phyloP scores from a whole-genome alignment of 2,888 invertebrate species.

The Hipparchia semele region DNA sequence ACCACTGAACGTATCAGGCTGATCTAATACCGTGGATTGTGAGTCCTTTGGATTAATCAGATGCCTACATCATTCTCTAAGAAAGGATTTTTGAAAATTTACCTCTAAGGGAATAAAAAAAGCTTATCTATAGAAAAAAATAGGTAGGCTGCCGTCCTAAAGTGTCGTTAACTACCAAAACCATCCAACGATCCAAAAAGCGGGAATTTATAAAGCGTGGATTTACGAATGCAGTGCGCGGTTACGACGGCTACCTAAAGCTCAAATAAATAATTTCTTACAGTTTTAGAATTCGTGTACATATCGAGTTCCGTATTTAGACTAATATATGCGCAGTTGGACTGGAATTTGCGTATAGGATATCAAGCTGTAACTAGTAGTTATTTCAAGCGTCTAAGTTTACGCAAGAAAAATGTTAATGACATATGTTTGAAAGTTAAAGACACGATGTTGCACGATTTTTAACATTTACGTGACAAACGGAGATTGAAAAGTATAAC shows the following conservation, averaged over 20 bases:
- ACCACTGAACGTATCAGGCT: too few relatives aligned
- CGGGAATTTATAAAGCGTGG: too few relatives aligned
- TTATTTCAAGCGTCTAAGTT: neutral
- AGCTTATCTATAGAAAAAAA: too few relatives aligned
- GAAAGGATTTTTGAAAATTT: too few relatives aligned
- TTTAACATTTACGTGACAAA: neutral
- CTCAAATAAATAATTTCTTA: neutral
- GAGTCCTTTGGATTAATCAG: too few relatives aligned
- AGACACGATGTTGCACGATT: neutral
- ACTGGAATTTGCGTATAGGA: slow-evolving; percentile 5
- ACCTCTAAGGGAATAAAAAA: too few relatives aligned
- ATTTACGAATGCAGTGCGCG: neutral
- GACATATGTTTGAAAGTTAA: neutral
- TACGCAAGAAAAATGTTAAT: slow-evolving; percentile 4
- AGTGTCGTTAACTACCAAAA: too few relatives aligned
- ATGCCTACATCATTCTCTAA: too few relatives aligned
- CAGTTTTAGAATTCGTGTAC: neutral
- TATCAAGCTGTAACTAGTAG: neutral
- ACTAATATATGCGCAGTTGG: slow-evolving; percentile 6
- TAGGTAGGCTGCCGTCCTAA: too few relatives aligned
- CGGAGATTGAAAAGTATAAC: neutral
- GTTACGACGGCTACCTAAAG: neutral
- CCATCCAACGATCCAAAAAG: too few relatives aligned
- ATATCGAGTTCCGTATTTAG: neutral
- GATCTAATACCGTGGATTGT: too few relatives aligned